Evolutionary conservation across 2,888 invertebrate genomes (phyloP), one percentile per base, ranked within the genome.

Genomic region (Leptinotarsa tumamoca): DNA sequence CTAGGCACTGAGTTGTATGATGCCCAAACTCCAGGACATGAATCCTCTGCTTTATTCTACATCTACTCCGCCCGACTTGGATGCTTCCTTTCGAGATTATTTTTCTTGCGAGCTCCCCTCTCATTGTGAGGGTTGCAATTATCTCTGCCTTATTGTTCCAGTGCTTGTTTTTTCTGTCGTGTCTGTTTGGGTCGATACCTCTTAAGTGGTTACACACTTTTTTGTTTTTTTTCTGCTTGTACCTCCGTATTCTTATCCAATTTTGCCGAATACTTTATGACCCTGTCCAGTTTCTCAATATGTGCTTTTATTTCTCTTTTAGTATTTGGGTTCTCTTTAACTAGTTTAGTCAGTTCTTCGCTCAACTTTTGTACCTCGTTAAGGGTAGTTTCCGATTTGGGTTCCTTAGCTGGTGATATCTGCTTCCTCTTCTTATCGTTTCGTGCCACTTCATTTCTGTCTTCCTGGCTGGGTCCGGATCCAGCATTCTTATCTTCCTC

Each of bases 281-380:
- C 23, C 27, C 27, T 61, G 27, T 23, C 61, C 27, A 61, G n/a
- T 61, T 27, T 61, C 23, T 61, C 27, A 3, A 15, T 4, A 2
- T 61, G 61, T 61, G 27, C 13, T 61, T n/a, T 61, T 61, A 27
- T 61, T 61, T 61, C 61, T 61, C 61, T 23, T 61, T 61, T 61
- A 15, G 61, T 61, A 27, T 61, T 27, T 27, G 27, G 14, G 18
- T 56, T 56, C 18, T 56, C 56, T 5, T 56, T 18, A 18, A 56
- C 56, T 56, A 56, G 56, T 56, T 56, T 56, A 5, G n/a, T 56
- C 7, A 56, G n/a, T 56, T 56, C 56, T 56, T 56, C 21, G 56
- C 56, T 56, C 56, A 18, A 1, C 18, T 56, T 56, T 18, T 18
- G 56, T 56, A 56, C 56, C 56, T 56, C 56, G 4, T 56, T n/a